A percentile compares a stretch with the other conserved stretches of the same genome.
Conservation (phyloP, 2,113 vertebrate genomes). For the Petromus typicus region DNA sequence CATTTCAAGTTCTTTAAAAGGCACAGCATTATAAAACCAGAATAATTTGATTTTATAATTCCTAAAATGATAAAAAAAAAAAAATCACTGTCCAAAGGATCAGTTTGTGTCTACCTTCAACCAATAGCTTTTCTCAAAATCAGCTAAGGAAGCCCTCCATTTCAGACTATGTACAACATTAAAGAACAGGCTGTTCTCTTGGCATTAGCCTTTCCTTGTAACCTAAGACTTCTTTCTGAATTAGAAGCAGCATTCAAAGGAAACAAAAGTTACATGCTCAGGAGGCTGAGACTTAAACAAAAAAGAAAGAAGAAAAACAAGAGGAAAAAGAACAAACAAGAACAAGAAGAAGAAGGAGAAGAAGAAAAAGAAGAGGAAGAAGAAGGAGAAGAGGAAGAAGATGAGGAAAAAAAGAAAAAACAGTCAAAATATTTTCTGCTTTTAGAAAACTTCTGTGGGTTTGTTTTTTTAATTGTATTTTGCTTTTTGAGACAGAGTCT, state of each 20-base stretch:
- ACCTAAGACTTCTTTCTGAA: constrained; percentile 36
- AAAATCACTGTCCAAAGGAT: constrained; percentile 1
- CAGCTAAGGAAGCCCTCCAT: constrained; percentile 25
- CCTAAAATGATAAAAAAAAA: constrained; percentile 24
- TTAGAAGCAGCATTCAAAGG: constrained; percentile 48
- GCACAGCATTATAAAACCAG: constrained; percentile 40
- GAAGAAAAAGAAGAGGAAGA: no score
- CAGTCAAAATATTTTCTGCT: constrained; percentile 30
- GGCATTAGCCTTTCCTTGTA: background rate
- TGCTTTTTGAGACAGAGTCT: background rate
- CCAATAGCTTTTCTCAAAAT: constrained; percentile 27
- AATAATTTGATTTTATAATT: constrained; percentile 56
- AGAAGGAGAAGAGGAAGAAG: no score
- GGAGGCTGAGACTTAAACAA: background rate
- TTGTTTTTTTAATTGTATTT: background rate
- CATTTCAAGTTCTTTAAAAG: constrained; percentile 60
- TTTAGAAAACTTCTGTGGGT: background rate
- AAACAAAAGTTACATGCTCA: background rate
- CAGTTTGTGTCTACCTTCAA: constrained; percentile 9
- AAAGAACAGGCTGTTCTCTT: background rate
- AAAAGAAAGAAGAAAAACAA: no score
- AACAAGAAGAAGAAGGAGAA: no score
- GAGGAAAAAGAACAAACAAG: no score
- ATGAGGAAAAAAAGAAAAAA: background rate
- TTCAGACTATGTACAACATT: background rate